These are phyloP conservation scores for Theodoxus fluviatilis DNA, from an alignment of 2,888 invertebrate genomes.

Conservation along the genomic window DNA sequence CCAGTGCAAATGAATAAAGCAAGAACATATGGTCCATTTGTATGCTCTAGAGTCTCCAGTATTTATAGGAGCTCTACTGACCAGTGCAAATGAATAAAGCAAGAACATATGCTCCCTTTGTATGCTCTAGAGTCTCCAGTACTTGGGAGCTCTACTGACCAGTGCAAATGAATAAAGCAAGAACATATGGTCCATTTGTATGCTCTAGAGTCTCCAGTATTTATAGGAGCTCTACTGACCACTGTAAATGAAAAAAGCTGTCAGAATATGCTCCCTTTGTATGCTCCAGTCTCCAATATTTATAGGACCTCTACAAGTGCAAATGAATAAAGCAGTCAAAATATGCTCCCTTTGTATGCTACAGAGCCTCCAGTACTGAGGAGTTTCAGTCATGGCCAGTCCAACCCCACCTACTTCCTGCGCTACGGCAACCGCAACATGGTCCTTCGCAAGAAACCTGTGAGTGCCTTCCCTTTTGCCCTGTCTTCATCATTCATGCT, in stretches of 20 bases:
- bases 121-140: background rate
- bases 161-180: too few species aligned
- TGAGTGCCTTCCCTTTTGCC: slow-evolving; percentile 36
- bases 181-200: background rate
- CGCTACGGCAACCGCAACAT: slow-evolving; percentile 52
- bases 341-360: slow-evolving; percentile 20
- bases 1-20: too few species aligned
- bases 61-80: background rate
- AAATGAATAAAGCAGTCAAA: too few species aligned
- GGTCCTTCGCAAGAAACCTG: slow-evolving; percentile 66
- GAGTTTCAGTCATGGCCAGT: slow-evolving; percentile 64
- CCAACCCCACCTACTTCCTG: slow-evolving; percentile 66
- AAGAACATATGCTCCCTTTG: too few species aligned
- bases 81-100: too few species aligned
- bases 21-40: too few species aligned
- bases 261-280: background rate
- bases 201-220: too few species aligned
- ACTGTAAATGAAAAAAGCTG: too few species aligned
- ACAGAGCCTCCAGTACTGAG: slow-evolving; percentile 42
- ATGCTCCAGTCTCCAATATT: too few species aligned
- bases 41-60: background rate
- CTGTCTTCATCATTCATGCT: background rate
- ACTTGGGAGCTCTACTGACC: background rate
- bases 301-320: too few species aligned
- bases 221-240: too few species aligned